These are phyloP conservation scores for Dipodomys stephensi DNA, from an alignment of 2,113 vertebrate species.

Conservation along the genomic window DNA sequence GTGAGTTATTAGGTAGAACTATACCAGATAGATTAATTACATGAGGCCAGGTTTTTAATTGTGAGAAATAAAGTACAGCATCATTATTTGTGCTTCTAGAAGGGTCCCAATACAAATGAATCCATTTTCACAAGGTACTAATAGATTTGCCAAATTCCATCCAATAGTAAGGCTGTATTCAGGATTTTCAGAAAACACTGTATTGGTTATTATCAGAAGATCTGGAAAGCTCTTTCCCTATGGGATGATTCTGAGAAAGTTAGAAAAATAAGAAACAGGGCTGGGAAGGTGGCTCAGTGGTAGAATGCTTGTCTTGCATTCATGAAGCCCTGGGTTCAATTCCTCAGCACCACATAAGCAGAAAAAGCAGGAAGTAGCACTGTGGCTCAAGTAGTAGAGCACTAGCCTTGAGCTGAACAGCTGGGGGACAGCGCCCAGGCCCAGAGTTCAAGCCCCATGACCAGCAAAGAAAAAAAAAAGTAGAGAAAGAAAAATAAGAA, in stretches of 20 bases:
- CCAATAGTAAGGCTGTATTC: neutral
- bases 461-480: too few relatives aligned
- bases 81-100: neutral
- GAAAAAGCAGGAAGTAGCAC: too few relatives aligned
- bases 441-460: too few relatives aligned
- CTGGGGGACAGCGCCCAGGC: too few relatives aligned
- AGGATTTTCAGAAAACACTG: neutral
- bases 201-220: neutral
- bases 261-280: neutral
- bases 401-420: too few relatives aligned
- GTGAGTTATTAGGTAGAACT: neutral
- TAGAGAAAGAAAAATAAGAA: neutral
- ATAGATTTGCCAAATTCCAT: neutral
- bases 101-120: neutral
- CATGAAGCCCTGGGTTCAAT: too few relatives aligned
- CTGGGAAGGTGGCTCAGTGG: too few relatives aligned
- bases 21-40: neutral
- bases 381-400: too few relatives aligned
- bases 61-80: neutral
- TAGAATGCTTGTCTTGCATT: too few relatives aligned
- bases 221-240: neutral
- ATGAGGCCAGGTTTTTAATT: neutral
- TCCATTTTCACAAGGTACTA: neutral
- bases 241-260: neutral
- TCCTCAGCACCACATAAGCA: too few relatives aligned